phyloP scores from a whole-genome alignment of 2,113 vertebrate species.

The Aldabrachelys gigantea region DNA sequence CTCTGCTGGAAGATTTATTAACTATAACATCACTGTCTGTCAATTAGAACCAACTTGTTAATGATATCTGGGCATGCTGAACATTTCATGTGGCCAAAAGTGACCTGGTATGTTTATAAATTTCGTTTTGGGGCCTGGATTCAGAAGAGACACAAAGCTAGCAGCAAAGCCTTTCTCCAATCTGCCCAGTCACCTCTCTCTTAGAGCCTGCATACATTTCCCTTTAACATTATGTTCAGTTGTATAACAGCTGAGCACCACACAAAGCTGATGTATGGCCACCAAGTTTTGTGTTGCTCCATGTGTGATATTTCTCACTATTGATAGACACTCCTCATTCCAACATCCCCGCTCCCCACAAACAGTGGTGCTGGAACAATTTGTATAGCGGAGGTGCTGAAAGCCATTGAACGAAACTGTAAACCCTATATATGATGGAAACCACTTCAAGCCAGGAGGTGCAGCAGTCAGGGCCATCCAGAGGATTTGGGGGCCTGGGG shows the following conservation, averaged over 20 bases:
- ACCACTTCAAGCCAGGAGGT: too few species aligned
- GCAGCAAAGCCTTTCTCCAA: neutral
- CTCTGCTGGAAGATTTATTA: constrained; percentile 45
- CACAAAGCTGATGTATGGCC: fast-evolving
- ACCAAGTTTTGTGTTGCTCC: neutral
- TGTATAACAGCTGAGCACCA: neutral
- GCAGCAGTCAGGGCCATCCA: too few species aligned
- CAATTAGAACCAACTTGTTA: constrained; percentile 42
- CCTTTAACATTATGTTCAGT: neutral
- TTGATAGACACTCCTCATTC: neutral
- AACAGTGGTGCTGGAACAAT: too few species aligned
- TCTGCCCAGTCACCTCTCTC: neutral
- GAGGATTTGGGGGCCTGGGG: too few species aligned
- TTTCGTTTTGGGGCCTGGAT: neutral
- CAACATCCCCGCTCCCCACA: neutral
- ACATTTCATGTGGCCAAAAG: neutral
- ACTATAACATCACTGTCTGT: neutral
- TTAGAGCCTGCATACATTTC: neutral
- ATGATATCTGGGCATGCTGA: neutral
- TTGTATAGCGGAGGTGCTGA: too few species aligned
- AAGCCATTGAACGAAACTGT: too few species aligned
- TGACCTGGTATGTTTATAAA: neutral
- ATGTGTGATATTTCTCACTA: neutral
- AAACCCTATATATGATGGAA: too few species aligned
- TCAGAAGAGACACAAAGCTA: neutral